Conservation (phyloP, 2,113 vertebrate genomes). For the Micronycteris hirsuta region DNA sequence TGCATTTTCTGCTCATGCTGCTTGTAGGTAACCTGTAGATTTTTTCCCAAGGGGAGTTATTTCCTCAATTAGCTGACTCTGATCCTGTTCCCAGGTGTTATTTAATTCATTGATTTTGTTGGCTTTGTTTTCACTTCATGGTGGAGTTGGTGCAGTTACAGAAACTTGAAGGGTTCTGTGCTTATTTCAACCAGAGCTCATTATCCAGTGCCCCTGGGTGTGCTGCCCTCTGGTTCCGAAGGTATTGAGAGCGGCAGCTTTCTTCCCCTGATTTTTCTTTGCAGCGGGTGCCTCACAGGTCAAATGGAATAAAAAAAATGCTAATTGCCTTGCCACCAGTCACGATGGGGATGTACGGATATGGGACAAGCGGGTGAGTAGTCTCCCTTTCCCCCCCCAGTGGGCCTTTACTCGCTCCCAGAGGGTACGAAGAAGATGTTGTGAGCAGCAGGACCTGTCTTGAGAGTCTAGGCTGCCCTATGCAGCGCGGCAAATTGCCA, state of each 20-base stretch:
- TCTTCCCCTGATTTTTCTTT: slow-evolving; percentile 53
- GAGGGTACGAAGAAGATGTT: background rate
- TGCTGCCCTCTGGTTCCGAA: background rate
- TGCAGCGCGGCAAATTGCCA: background rate
- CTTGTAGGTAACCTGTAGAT: background rate
- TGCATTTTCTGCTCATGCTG: background rate
- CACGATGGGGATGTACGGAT: slow-evolving; percentile 97
- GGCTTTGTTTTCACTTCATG: background rate
- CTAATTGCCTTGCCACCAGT: slow-evolving; percentile 93
- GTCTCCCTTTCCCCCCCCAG: rapidly evolving
- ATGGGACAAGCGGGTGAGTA: slow-evolving; percentile 96
- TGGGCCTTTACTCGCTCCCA: background rate
- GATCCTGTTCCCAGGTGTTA: slow-evolving; percentile 2
- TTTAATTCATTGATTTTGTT: background rate
- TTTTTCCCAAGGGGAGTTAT: background rate
- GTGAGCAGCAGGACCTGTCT: background rate
- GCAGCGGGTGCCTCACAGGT: slow-evolving; percentile 98
- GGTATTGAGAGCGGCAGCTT: background rate
- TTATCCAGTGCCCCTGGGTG: background rate
- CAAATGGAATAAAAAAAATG: slow-evolving; percentile 97
- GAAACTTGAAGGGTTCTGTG: background rate
- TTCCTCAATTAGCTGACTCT: slow-evolving; percentile 1
- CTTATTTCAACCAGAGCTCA: background rate
- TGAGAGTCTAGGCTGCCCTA: background rate
- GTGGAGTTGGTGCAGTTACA: background rate